Percentiles rank a stretch among this genome's conserved stretches.
Evolutionary conservation across 2,888 invertebrate species (phyloP).

Genomic region (Himalopsyche kuldschensis): DNA sequence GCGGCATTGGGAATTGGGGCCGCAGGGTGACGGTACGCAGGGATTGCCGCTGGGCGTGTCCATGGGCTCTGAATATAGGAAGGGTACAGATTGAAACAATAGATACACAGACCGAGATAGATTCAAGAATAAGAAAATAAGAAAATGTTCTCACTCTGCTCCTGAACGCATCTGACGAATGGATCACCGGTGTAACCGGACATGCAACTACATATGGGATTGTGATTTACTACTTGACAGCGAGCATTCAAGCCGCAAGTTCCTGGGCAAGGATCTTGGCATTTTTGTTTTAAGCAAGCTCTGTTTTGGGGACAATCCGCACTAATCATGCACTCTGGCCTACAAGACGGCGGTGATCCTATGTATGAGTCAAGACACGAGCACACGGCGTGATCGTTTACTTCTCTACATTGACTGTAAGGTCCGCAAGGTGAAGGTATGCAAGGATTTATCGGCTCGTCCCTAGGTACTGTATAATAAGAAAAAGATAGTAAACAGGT

Average conservation of each 20-base stretch:
- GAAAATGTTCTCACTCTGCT: constrained; percentile 50
- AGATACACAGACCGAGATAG: constrained; percentile 10
- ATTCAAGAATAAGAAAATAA: not conserved
- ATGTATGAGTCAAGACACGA: constrained; percentile 74
- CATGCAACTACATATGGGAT: constrained; percentile 78
- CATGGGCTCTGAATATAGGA: constrained; percentile 52
- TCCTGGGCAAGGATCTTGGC: constrained; percentile 76
- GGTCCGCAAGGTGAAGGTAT: constrained; percentile 77
- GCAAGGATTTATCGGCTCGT: constrained; percentile 64
- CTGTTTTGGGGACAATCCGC: constrained; percentile 75
- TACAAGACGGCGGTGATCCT: constrained; percentile 76
- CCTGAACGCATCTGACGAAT: constrained; percentile 71
- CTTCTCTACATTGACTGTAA: constrained; percentile 72
- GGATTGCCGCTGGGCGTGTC: constrained; percentile 65
- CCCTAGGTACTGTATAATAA: constrained; percentile 50
- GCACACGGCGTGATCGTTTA: constrained; percentile 76
- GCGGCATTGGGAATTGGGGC: constrained; percentile 81
- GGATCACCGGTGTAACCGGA: constrained; percentile 78
- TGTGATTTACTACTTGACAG: constrained; percentile 76
- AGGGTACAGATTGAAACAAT: constrained; percentile 37
- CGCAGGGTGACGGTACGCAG: constrained; percentile 82
- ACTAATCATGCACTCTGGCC: constrained; percentile 77
- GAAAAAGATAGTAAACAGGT: constrained; percentile 3
- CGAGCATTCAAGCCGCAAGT: constrained; percentile 74
- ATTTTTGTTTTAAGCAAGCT: constrained; percentile 73